phyloP scores from a whole-genome alignment of 2,888 invertebrate genomes.

The Synanthedon vespiformis region DNA sequence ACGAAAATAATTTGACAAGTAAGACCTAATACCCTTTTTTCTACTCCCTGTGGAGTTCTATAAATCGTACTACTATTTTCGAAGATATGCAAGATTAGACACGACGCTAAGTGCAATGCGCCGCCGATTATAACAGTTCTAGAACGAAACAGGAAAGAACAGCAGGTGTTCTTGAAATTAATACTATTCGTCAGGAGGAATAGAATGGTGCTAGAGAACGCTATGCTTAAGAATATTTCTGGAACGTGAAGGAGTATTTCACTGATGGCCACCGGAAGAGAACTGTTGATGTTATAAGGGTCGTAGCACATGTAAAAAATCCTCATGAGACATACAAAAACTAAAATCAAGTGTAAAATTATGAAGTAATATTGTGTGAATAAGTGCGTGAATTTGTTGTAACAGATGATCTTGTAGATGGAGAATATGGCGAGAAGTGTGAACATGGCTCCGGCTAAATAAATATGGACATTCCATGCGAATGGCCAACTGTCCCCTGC shows the following conservation, averaged over 20 bases:
- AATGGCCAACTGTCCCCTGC: slow-evolving; percentile 79
- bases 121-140: slow-evolving; percentile 83
- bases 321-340: slow-evolving; percentile 83
- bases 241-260: slow-evolving; percentile 87
- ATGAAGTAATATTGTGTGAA: slow-evolving; percentile 90
- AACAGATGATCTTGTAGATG: slow-evolving; percentile 86
- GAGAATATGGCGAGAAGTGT: slow-evolving; percentile 86
- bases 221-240: slow-evolving; percentile 88
- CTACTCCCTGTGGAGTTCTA: slow-evolving; percentile 53
- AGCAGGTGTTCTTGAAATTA: slow-evolving; percentile 78
- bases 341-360: slow-evolving; percentile 84
- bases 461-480: slow-evolving; percentile 93
- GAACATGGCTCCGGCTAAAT: slow-evolving; percentile 87
- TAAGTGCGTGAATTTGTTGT: slow-evolving; percentile 87
- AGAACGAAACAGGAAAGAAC: slow-evolving; percentile 79
- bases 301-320: slow-evolving; percentile 92
- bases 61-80: slow-evolving; percentile 71
- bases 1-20: slow-evolving; percentile 90
- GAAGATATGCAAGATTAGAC: slow-evolving; percentile 85
- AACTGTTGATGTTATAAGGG: slow-evolving; percentile 88
- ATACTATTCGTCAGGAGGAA: slow-evolving; percentile 86
- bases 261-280: slow-evolving; percentile 82
- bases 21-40: slow-evolving; percentile 75
- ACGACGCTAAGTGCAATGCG: slow-evolving; percentile 81
- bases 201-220: slow-evolving; percentile 88